Evolutionary conservation across 2,888 invertebrate species (phyloP), one percentile per base, ranked within the genome.

Genomic region (Synanthedon vespiformis): DNA sequence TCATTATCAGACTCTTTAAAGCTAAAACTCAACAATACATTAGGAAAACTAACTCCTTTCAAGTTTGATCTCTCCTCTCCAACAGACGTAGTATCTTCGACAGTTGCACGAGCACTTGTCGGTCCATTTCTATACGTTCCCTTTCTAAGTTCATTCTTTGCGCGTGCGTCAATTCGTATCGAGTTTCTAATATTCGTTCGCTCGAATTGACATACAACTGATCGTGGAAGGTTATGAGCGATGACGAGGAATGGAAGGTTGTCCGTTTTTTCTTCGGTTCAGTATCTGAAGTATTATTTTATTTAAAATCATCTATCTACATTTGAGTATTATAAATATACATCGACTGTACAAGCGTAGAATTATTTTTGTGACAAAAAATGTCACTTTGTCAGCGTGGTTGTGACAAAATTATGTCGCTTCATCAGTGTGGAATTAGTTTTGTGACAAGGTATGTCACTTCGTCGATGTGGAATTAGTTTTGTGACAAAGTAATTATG

Each of bases 41-140:
- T 34, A 10, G 10, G 2, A 2, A 10, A 34, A 34, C 34, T 34
- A 34, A 34, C 34, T 34, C 34, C 34, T 34, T 22, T 80, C 68
- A 82, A 55, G 70, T 71, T 48, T 65, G 69, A 49, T 71, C 65
- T 54, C 58, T 77, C 54, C 62, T 68, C 57, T 83, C 81, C 61
- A 85, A 56, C 52, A 84, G 65, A 12, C 64, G 68, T 18, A 83
- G 61, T 11, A 85, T 83, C 61, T 63, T 80, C 0, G 75, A 62
- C 1, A 85, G 55, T 53, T 79, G 73, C n/a, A 61, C 55, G 56
- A 81, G 55, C 55, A 84, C 67, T 14, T 74, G 55, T 49, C 70
- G 62, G 16, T 80, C 72, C 8, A 67, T 67, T 27, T 76, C 70
- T 5, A 65, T 27, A 18, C 67, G 58, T 40, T 60, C 61, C 52